phyloP scores from a whole-genome alignment of 2,888 invertebrate species.

The Pseudococcus jackbeardsleyi region DNA sequence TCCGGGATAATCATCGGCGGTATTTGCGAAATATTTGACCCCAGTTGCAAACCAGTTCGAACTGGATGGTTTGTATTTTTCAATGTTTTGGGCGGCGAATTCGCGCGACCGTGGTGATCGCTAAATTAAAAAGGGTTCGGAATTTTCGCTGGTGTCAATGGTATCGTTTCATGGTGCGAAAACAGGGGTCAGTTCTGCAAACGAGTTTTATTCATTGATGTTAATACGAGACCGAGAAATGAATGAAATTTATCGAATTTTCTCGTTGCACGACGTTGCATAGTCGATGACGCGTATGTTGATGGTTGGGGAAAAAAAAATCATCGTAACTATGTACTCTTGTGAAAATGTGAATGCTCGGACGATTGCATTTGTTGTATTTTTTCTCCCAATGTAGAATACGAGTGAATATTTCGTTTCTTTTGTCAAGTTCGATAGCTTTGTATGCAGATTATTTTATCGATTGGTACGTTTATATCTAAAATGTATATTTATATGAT shows the following conservation, averaged over 20 bases:
- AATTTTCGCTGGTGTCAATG: constrained; percentile 2
- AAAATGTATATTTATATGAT: no score
- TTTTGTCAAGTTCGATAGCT: no score
- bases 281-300: background rate
- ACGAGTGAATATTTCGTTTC: no score
- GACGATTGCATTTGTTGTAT: no score
- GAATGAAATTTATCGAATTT: background rate
- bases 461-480: no score
- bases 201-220: background rate
- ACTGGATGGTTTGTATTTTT: constrained; percentile 14
- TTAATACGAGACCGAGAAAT: background rate
- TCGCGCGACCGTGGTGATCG: background rate
- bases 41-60: background rate
- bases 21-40: constrained; percentile 19
- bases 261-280: background rate
- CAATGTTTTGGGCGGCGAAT: background rate
- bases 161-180: background rate
- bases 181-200: background rate
- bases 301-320: no score
- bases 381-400: no score
- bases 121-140: background rate
- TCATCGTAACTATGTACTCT: no score
- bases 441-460: no score
- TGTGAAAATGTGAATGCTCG: no score
- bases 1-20: constrained; percentile 1